Evolutionary conservation across 2,797 vertebrate genomes (phyloP), one percentile per base, ranked within the genome.

Genomic region (Gouania willdenowi): DNA sequence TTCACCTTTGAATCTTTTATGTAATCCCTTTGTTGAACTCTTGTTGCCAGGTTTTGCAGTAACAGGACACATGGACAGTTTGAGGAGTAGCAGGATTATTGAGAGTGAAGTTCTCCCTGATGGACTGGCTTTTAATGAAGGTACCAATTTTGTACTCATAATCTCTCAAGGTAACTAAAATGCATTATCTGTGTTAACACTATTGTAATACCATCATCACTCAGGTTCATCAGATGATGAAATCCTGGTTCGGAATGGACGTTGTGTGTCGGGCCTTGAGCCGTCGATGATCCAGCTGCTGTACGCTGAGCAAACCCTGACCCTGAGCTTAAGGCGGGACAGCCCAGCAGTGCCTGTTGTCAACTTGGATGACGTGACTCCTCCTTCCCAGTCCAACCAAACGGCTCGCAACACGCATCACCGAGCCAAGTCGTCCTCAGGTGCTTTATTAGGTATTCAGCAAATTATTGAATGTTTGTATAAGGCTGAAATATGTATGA

Each of bases 181-280:
- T 4, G 8, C 14, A 3, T 16, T 6, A 16, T 6, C 13, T 15
- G 8, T 8, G 1, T 28, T 26, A 4, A 8, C 9, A 7, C 0
- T 16, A 33, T 1, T 34, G 18, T 25, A 27, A 17, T 54, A 6
- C 5, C 38, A 20, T 38, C n/a, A 13, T 14, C 13, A 8, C 17
- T 24, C 75, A 97, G 94, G 94, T 15, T 66, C 96, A 56, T 88
- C 89, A 17, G 91, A 91, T 4, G 93, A 92, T 21, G 94, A 95
- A 77, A 92, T 96, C 66, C 64, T 92, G 59, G 86, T 82, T 56
- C 84, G 96, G 64, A 95, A 95, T 13, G 88, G 90, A 51, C 87
- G 85, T 27, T 65, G 79, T 1, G 88, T 95, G 14, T 88, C 88
- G 2, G 57, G 86, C 27, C 86, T 97, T 30, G 89, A 93, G 69